Base-by-base conservation (phyloP, 2,113 vertebrate genomes). In the Syrmaticus mikado region DNA sequence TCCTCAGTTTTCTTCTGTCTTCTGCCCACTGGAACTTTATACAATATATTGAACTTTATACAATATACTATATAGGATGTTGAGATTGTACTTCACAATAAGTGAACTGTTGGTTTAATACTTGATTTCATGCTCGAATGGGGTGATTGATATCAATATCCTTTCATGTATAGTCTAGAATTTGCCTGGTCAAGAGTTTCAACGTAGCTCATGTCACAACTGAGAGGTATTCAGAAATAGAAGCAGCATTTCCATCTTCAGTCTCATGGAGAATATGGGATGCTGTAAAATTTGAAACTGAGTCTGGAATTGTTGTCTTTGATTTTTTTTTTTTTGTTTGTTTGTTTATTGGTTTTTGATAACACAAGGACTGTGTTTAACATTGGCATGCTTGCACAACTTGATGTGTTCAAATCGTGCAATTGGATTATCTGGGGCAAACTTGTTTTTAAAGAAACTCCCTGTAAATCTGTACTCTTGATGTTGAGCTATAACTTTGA, bases 21-120 rank as follows among this genome's bases (percentile, higher is more conserved):
- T 53, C 28, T 60, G 6, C 65, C 48, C 52, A 0, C 41, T 62
- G 15, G 30, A 22, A 38, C 38, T 38, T 38, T 38, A 10, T 38
- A 40, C 27, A 18, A 15, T 27, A 62, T 40, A 18, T 8, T 40
- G 38, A 64, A 28, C 62, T 67, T 2, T 17, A 9, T 48, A 7
- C 5, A 27, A 13, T 72, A 11, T 20, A 5, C 0, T 0, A 2
- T n/a, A 3, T 21, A 70, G n/a, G 32, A 28, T 40, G 27, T 32
- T 55, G 68, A 80, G 55, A 20, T 11, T 62, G n/a, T 27, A n/a
- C 25, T 55, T 67, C 13, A 27, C 60, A 74, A 1, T 50, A 36
- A 45, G 58, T 66, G 22, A 32, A 8, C 14, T 65, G 13, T 46
- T 48, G 48, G 11, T 55, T 4, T 57, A 72, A 60, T 32, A 16